These are phyloP conservation scores for Epinotia ramella DNA, from an alignment of 2,888 invertebrate genomes.

Conservation along the genomic window DNA sequence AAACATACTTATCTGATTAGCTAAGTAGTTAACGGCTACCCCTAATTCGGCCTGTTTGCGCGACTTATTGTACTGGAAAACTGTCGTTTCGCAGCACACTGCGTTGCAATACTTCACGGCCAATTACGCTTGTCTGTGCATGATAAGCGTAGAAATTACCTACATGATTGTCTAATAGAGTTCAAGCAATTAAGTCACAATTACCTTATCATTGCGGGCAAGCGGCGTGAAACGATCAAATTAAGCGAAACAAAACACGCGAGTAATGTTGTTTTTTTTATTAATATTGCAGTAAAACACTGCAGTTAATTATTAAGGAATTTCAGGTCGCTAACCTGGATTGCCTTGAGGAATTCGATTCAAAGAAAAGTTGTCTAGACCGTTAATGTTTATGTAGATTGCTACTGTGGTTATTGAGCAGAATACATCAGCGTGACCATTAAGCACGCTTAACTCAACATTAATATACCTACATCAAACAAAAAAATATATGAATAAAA, in stretches of 20 bases:
- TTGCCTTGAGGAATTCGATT: slow-evolving; percentile 70
- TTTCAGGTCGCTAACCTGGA: slow-evolving; percentile 56
- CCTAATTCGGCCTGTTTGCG: neutral
- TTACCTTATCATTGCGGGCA: slow-evolving; percentile 38
- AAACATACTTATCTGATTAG: neutral
- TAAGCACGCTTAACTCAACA: neutral
- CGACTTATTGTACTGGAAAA: slow-evolving; percentile 9
- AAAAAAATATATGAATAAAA: too few relatives aligned
- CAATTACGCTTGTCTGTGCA: slow-evolving; percentile 28
- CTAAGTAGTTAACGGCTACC: too few relatives aligned
- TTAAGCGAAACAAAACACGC: slow-evolving; percentile 33
- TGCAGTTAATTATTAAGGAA: slow-evolving; percentile 50
- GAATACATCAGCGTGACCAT: neutral
- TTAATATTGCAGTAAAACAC: slow-evolving; percentile 14
- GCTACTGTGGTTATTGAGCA: neutral
- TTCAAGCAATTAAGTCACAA: slow-evolving; percentile 38
- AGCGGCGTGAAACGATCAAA: slow-evolving; percentile 42
- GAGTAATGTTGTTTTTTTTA: slow-evolving; percentile 1
- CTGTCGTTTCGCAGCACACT: slow-evolving; percentile 12
- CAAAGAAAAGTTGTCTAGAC: slow-evolving; percentile 66
- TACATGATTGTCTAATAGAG: slow-evolving; percentile 33
- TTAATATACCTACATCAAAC: too few relatives aligned
- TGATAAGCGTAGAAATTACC: slow-evolving; percentile 37
- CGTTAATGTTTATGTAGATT: slow-evolving; percentile 57
- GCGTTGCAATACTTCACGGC: slow-evolving; percentile 30